Evolutionary conservation across 2,797 vertebrate genomes (phyloP).

Genomic region (Rallus crepitans): DNA sequence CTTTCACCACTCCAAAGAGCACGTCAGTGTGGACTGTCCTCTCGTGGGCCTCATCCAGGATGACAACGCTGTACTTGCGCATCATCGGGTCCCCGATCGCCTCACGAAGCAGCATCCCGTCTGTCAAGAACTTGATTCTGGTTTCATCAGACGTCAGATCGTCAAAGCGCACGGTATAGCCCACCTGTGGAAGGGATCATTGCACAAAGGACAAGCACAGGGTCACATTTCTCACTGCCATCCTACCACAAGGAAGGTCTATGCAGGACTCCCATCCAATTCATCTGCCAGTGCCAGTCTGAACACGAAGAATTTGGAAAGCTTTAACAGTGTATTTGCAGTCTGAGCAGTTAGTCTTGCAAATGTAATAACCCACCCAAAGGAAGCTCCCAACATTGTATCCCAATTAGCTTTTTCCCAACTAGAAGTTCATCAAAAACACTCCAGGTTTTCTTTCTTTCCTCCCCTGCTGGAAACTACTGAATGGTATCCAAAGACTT

Average conservation of each 20-base stretch:
- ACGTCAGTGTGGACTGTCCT: constrained; percentile 95
- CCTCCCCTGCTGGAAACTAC: not conserved
- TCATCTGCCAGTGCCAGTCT: not conserved
- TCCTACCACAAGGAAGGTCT: rapidly evolving
- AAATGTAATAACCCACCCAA: not conserved
- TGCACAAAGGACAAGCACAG: no score
- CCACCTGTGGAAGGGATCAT: constrained; percentile 80
- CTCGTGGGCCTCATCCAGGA: constrained; percentile 96
- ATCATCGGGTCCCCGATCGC: constrained; percentile 92
- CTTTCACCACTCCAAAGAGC: constrained; percentile 94
- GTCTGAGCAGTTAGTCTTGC: not conserved
- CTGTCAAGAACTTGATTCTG: constrained; percentile 93
- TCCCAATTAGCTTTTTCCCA: not conserved
- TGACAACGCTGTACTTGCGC: constrained; percentile 88
- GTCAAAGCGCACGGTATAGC: constrained; percentile 96
- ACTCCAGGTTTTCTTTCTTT: not conserved
- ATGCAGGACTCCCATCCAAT: not conserved
- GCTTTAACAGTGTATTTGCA: not conserved
- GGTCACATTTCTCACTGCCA: not conserved
- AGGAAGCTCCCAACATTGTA: not conserved
- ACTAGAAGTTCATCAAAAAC: not conserved
- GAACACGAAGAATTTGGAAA: not conserved
- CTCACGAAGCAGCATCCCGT: constrained; percentile 95
- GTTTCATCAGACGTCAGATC: constrained; percentile 92
- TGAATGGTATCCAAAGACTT: rapidly evolving